Evolutionary conservation across 30 jellyfish, hydroid and myxozoan species (phyloP), one percentile per base, ranked within the genome.

Genomic region (Aurelia coerulea): DNA sequence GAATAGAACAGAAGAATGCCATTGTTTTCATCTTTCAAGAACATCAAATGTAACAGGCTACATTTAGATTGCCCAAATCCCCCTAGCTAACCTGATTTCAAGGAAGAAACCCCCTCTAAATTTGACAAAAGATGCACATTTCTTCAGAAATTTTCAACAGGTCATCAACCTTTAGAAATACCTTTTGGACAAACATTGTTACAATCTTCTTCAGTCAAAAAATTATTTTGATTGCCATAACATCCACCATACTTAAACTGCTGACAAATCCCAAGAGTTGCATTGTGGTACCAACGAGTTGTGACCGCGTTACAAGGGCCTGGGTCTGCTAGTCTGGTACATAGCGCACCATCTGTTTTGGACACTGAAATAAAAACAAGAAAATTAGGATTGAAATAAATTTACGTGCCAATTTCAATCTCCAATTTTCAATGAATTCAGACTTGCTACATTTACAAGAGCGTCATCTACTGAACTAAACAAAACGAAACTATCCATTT

Each of bases 201-300:
- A n/a, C 95, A 86, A 18, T 86, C 89, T 17, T 74, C 68, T 29
- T 86, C 62, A 29, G 90, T 34, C 19, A 34, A 79, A 35, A 74
- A 86, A 53, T 86, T 86, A 49, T 86, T 86, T 35, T 67, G 68
- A 34, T 86, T 86, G 11, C 95, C 95, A 66, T 74, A 86, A 50
- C 95, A 86, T 5, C 95, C 95, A 5, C 95, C 95, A 37, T 74
- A 86, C 5, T 19, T 15, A 50, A 86, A 86, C 58, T 59, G 73
- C 35, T 58, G 49, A 59, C 95, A 86, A 32, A 46, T 67, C 77
- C 54, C 46, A 15, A n/a, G 49, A 39, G 62, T 74, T 39, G 59
- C 85, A 52, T 73, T 74, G 60, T 67, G 82, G 34, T 68, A 71
- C 95, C 95, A 86, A 50, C 79, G 79, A 10, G 4, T 62, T 16